These are phyloP conservation scores for Pipistrellus nathusii DNA, from an alignment of 2,797 vertebrate species.

Conservation along the genomic window DNA sequence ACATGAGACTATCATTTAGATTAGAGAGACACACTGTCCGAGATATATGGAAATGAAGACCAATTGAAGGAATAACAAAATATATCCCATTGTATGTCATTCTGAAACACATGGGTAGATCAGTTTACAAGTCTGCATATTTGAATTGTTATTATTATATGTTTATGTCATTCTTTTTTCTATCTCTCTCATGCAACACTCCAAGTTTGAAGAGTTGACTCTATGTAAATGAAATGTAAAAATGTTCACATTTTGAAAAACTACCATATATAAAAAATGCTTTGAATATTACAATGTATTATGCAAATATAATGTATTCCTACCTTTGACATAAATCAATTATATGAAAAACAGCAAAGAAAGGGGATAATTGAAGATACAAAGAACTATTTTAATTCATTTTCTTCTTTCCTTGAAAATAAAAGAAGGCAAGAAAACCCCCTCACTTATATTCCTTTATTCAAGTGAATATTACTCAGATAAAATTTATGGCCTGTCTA, in stretches of 20 bases:
- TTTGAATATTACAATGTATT: conserved; percentile 2
- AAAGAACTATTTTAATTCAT: conserved; percentile 12
- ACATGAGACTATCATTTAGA: neutral
- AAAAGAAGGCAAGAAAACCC: neutral
- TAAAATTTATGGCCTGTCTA: conserved; percentile 33
- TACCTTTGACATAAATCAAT: conserved; percentile 12
- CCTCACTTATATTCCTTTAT: neutral
- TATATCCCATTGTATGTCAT: neutral
- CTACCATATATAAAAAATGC: neutral
- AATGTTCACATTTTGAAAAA: neutral
- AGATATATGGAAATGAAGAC: neutral
- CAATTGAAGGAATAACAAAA: neutral
- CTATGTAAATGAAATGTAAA: neutral
- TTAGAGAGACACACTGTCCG: neutral
- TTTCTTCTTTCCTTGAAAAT: conserved; percentile 33
- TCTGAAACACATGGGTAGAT: neutral
- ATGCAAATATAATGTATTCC: neutral
- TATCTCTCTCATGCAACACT: neutral
- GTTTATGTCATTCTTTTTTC: neutral
- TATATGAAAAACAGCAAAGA: neutral
- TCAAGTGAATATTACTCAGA: neutral
- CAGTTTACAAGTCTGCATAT: neutral
- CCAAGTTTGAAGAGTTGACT: neutral
- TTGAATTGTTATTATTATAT: neutral
- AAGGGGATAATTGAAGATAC: neutral